Percentiles rank a stretch among this genome's conserved stretches.
phyloP scores from a whole-genome alignment of 2,888 invertebrate species.

The Catocala fraxini region DNA sequence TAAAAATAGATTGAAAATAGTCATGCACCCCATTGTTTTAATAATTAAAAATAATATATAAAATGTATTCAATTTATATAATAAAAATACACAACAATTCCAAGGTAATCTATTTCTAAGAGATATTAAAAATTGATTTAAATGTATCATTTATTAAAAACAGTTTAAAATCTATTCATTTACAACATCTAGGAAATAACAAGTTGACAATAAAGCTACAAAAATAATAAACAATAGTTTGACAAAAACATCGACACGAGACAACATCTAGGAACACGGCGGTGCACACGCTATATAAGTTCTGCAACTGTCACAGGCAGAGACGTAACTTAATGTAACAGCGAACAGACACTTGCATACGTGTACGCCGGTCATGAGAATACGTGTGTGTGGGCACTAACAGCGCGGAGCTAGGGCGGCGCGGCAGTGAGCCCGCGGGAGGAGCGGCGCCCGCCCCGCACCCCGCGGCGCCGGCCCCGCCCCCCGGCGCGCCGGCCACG shows the following conservation, averaged over 20 bases:
- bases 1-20: conserved; percentile 22
- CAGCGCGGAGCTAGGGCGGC: conserved; percentile 73
- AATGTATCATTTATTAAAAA: too few relatives aligned
- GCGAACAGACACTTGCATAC: too few relatives aligned
- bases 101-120: conserved; percentile 1
- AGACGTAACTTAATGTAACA: too few relatives aligned
- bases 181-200: conserved; percentile 22
- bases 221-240: conserved; percentile 33
- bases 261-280: conserved; percentile 62
- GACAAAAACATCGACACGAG: conserved; percentile 55
- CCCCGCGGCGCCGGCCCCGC: conserved; percentile 5
- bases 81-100: background rate
- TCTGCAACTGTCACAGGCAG: too few relatives aligned
- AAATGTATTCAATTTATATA: background rate
- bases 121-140: background rate
- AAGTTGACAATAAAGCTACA: conserved; percentile 22
- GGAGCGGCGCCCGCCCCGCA: conserved; percentile 8
- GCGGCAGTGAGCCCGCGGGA: conserved; percentile 66
- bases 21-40: conserved; percentile 23
- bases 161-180: conserved; percentile 1
- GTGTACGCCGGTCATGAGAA: conserved; percentile 24
- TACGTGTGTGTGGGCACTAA: conserved; percentile 54
- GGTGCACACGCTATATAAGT: background rate
- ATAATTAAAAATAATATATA: conserved; percentile 3
- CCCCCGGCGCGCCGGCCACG: conserved; percentile 15